A percentile compares a stretch with the other conserved stretches of the same genome.
Conservation (phyloP, 2,113 vertebrate genomes). For the Tor tambroides region DNA sequence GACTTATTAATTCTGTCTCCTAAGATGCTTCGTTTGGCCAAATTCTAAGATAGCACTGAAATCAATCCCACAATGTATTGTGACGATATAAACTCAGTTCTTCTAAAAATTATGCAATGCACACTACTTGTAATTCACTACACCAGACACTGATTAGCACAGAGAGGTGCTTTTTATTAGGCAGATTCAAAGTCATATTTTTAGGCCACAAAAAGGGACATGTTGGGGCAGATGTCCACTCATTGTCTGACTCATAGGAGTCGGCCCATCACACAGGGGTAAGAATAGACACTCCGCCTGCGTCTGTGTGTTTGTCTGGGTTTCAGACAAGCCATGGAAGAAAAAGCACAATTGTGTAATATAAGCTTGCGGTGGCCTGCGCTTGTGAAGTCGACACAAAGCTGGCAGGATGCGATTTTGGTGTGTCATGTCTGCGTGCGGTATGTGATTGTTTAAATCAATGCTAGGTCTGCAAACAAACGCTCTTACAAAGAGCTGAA, state of each 20-base stretch:
- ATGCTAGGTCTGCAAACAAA: conserved; percentile 50
- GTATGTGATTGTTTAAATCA: conserved; percentile 48
- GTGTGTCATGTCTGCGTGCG: conserved; percentile 42
- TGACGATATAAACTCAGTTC: neutral
- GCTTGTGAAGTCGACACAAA: conserved; percentile 47
- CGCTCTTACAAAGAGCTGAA: conserved; percentile 34
- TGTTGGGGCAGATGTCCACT: conserved; percentile 53
- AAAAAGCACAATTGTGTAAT: conserved; percentile 47
- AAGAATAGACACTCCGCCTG: conserved; percentile 38
- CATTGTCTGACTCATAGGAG: conserved; percentile 46
- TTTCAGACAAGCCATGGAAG: conserved; percentile 32
- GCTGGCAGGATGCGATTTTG: conserved; percentile 53
- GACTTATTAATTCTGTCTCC: neutral
- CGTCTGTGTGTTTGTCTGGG: conserved; percentile 17
- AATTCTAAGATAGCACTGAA: neutral
- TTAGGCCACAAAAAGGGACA: conserved; percentile 45
- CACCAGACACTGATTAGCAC: neutral
- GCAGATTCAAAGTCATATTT: conserved; percentile 6
- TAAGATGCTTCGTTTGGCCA: neutral
- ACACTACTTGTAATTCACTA: neutral
- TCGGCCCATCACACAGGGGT: conserved; percentile 41
- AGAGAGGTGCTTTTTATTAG: neutral
- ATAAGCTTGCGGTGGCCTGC: conserved; percentile 47
- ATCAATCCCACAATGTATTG: neutral
- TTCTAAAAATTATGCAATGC: neutral